Evolutionary conservation across 2,113 vertebrate genomes (phyloP).

Genomic region (Lipophrys pholis): DNA sequence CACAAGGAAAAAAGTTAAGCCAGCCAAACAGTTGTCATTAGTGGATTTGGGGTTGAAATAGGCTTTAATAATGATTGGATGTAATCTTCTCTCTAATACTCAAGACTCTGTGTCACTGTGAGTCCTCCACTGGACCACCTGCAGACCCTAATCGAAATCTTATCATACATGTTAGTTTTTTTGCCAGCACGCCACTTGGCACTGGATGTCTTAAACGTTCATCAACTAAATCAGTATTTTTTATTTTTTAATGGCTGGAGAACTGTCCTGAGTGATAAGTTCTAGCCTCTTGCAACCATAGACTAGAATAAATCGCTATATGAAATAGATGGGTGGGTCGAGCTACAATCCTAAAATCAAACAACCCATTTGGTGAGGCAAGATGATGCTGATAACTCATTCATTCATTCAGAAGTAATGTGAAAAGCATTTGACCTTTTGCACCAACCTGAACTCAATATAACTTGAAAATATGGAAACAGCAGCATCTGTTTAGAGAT

Average conservation of each 20-base stretch:
- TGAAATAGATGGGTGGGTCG: no score
- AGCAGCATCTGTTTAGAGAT: neutral
- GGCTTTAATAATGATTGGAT: constrained; percentile 85
- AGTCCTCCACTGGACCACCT: constrained; percentile 20
- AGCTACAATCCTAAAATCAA: neutral
- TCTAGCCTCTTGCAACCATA: no score
- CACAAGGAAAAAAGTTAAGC: constrained; percentile 64
- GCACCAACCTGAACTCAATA: neutral
- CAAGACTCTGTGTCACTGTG: constrained; percentile 31
- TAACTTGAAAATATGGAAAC: constrained; percentile 5
- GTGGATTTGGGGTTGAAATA: constrained; percentile 84
- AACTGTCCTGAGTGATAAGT: no score
- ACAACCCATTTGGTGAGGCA: neutral
- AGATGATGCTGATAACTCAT: neutral
- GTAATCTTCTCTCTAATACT: constrained; percentile 81
- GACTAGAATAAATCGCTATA: no score
- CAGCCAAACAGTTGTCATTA: constrained; percentile 83
- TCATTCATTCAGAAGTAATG: neutral
- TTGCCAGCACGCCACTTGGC: neutral
- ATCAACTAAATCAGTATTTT: neutral
- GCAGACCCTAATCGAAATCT: constrained; percentile 23
- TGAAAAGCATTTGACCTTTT: constrained; percentile 15
- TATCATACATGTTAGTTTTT: neutral
- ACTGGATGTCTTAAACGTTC: neutral
- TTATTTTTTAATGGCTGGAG: no score